Evolutionary conservation across 2,888 invertebrate genomes (phyloP).

Genomic region (Esperia sulphurella): DNA sequence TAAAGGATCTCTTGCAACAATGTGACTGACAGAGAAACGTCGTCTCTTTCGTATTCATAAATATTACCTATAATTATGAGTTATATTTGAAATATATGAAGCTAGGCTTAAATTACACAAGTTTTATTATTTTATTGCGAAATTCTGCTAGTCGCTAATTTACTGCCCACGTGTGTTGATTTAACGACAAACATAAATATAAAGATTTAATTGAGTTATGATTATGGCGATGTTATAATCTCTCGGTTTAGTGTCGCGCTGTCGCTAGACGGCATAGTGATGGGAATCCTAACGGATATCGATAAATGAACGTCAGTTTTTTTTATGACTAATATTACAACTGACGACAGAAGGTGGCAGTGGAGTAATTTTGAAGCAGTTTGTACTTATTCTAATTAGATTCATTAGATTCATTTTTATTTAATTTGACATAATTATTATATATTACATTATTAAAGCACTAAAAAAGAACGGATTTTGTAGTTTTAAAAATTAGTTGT

Average conservation of each 20-base stretch:
- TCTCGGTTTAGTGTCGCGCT: conserved; percentile 26
- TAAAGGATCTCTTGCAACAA: no score
- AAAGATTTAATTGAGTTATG: conserved; percentile 77
- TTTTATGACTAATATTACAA: no score
- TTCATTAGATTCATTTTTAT: no score
- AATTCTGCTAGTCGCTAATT: conserved; percentile 32
- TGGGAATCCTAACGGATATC: background rate
- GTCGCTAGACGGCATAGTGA: background rate
- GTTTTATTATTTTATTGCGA: background rate
- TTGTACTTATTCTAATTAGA: no score
- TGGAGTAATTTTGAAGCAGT: no score
- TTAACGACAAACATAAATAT: conserved; percentile 65
- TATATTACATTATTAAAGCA: no score
- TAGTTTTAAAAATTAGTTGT: no score
- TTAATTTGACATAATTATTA: no score
- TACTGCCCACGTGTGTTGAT: conserved; percentile 51
- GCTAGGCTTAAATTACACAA: background rate
- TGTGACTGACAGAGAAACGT: background rate
- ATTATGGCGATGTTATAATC: conserved; percentile 67
- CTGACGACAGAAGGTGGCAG: no score
- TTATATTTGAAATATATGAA: no score
- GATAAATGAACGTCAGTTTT: conserved; percentile 4
- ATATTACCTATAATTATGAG: background rate
- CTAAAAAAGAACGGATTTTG: no score
- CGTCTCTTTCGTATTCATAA: background rate